These are phyloP conservation scores for Hydrocynus forskahlii DNA, from an alignment of 2,797 vertebrate species.

Conservation along the genomic window DNA sequence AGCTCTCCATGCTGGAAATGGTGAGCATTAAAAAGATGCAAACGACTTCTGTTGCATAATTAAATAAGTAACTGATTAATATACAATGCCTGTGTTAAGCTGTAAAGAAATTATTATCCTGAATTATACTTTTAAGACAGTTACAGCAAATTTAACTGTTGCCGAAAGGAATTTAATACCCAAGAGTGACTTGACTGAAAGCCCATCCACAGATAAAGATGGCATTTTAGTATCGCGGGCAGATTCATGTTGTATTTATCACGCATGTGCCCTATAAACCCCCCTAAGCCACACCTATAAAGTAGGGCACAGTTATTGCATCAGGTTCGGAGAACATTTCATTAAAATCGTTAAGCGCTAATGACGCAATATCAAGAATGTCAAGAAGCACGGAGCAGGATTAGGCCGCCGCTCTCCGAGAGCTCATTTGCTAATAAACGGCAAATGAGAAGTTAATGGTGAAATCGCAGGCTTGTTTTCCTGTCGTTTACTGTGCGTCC, in stretches of 20 bases:
- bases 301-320: slow-evolving; percentile 1
- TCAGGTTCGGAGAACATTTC: slow-evolving; percentile 12
- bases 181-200: not conserved
- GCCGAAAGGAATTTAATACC: slow-evolving; percentile 1
- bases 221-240: not conserved
- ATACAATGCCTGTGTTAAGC: slow-evolving; percentile 5
- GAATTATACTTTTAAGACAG: not conserved
- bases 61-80: slow-evolving; percentile 2
- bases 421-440: slow-evolving; percentile 28
- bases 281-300: slow-evolving; percentile 20
- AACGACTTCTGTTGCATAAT: not conserved
- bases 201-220: slow-evolving; percentile 17
- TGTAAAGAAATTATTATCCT: not conserved
- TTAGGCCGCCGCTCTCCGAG: not conserved
- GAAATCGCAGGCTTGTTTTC: slow-evolving; percentile 44
- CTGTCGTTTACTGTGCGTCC: slow-evolving; percentile 59
- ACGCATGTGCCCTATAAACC: slow-evolving; percentile 16
- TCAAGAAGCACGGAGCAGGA: not conserved
- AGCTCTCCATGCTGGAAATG: not conserved
- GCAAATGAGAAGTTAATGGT: slow-evolving; percentile 39
- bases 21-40: slow-evolving; percentile 3
- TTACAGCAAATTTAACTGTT: not conserved
- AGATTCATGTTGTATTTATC: slow-evolving; percentile 2
- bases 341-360: slow-evolving; percentile 19
- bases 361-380: slow-evolving; percentile 13